phyloP scores from a whole-genome alignment of 2,113 vertebrate species.

The Gadus macrocephalus region DNA sequence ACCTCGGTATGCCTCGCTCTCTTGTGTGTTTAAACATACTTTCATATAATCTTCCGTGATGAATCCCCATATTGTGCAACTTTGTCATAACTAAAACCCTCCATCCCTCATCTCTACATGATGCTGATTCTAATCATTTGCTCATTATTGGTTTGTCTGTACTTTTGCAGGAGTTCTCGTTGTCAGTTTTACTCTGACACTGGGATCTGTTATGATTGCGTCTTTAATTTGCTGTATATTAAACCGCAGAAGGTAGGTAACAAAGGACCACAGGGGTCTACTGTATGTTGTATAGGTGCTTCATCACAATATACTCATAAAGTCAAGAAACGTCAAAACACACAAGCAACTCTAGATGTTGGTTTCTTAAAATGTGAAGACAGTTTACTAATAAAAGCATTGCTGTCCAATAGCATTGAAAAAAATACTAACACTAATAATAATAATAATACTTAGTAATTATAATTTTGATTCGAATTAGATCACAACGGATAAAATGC shows the following conservation, averaged over 20 bases:
- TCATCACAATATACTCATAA: not conserved
- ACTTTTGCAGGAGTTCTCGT: conserved; percentile 74
- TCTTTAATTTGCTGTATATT: conserved; percentile 70
- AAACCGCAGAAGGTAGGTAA: conserved; percentile 78
- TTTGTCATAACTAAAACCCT: not conserved
- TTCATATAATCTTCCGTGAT: not conserved
- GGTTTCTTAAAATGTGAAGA: too few species aligned
- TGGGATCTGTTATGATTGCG: conserved; percentile 72
- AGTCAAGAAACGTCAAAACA: not conserved
- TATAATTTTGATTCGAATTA: too few species aligned
- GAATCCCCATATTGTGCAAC: not conserved
- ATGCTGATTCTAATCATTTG: too few species aligned
- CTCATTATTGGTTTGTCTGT: conserved; percentile 1
- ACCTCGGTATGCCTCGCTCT: conserved; percentile 61
- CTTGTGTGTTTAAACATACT: not conserved
- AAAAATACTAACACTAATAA: too few species aligned
- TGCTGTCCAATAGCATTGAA: too few species aligned
- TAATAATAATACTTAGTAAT: too few species aligned
- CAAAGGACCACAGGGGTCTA: conserved; percentile 3
- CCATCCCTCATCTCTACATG: not conserved
- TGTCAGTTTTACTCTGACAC: conserved; percentile 57
- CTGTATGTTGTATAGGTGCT: not conserved
- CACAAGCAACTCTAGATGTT: too few species aligned
- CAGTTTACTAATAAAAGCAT: too few species aligned
- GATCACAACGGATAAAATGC: too few species aligned